Conservation (phyloP, 2,888 invertebrate species). For the Oxyscelio sp. region DNA sequence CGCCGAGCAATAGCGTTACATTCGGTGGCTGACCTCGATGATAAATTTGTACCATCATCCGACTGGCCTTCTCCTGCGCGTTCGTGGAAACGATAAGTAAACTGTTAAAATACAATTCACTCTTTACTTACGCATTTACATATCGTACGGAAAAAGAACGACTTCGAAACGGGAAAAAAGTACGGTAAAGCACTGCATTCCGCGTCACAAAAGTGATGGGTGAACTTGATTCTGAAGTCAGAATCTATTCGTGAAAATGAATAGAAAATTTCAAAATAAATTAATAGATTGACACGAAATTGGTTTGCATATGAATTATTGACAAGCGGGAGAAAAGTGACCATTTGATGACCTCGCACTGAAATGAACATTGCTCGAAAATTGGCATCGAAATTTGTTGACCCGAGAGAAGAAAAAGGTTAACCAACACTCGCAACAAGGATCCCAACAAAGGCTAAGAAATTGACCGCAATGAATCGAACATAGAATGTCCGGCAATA, state of each 20-base stretch:
- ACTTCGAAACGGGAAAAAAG: conserved; percentile 7
- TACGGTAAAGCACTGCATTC: too few relatives aligned
- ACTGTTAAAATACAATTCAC: conserved; percentile 56
- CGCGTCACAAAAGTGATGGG: too few relatives aligned
- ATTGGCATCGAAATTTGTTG: conserved; percentile 15
- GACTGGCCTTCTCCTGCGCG: conserved; percentile 70
- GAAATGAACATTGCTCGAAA: too few relatives aligned
- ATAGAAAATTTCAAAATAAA: too few relatives aligned
- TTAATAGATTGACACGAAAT: too few relatives aligned
- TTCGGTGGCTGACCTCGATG: conserved; percentile 76
- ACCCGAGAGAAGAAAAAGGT: not conserved
- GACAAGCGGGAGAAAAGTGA: too few relatives aligned
- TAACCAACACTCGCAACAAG: conserved; percentile 15
- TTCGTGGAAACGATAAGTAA: conserved; percentile 63
- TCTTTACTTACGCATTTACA: conserved; percentile 14
- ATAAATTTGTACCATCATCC: conserved; percentile 74
- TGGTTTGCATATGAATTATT: too few relatives aligned
- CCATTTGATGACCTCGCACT: too few relatives aligned
- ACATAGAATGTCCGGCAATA: conserved; percentile 66
- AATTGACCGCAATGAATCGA: conserved; percentile 66
- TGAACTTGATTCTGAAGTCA: too few relatives aligned
- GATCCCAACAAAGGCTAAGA: conserved; percentile 50
- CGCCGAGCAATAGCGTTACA: conserved; percentile 69
- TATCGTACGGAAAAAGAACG: conserved; percentile 7
- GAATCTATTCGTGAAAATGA: too few relatives aligned